These are phyloP conservation scores for Onychostruthus taczanowskii DNA, from an alignment of 2,113 vertebrate species.

Conservation along the genomic window DNA sequence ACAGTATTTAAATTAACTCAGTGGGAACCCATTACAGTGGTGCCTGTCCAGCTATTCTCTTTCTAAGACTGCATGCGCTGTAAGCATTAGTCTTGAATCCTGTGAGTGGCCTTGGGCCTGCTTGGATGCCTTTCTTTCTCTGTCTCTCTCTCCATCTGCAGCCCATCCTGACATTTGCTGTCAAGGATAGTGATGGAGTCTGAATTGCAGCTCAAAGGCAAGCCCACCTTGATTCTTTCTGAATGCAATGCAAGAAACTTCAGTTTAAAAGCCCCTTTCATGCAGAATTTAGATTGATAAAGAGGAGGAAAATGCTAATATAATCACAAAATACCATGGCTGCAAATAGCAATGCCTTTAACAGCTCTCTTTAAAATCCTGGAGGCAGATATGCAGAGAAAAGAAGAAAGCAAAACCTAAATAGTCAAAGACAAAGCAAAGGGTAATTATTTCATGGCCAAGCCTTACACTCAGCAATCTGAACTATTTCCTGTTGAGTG, in stretches of 20 bases:
- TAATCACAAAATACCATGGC: background rate
- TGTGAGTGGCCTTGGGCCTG: background rate
- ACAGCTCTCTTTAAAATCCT: background rate
- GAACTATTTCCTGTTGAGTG: background rate
- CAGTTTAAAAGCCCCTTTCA: background rate
- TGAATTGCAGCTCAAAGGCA: background rate
- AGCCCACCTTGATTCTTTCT: background rate
- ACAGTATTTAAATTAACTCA: background rate
- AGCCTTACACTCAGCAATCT: background rate
- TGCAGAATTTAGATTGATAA: background rate
- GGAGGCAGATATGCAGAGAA: background rate
- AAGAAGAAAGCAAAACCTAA: background rate
- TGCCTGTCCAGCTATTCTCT: background rate
- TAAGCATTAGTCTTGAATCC: background rate
- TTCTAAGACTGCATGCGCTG: background rate
- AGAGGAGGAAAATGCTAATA: background rate
- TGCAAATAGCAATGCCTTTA: background rate
- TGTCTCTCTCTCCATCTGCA: background rate
- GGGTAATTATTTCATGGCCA: background rate
- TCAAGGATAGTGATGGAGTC: background rate
- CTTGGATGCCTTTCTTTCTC: background rate
- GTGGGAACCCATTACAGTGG: background rate
- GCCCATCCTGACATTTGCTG: background rate
- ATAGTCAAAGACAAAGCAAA: slow-evolving; percentile 3
- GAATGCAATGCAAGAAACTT: background rate